Conservation (phyloP, 1,140 invertebrate genomes). For the Leptinotarsa defecta region DNA sequence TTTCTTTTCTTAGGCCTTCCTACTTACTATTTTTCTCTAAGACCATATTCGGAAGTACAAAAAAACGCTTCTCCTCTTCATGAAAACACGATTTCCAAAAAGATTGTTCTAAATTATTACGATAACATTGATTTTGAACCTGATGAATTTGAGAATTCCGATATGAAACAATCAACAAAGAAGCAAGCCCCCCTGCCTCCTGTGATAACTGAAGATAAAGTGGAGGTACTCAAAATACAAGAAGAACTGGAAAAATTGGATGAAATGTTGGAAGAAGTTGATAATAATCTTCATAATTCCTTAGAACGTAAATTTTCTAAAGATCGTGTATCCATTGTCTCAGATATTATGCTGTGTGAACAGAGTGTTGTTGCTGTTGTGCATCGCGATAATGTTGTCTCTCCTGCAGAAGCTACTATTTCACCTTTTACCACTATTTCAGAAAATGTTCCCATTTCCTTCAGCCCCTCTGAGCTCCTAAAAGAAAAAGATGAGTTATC, state of each 20-base stretch:
- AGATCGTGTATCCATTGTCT: constrained; percentile 37
- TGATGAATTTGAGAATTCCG: constrained; percentile 16
- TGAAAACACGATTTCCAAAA: not conserved
- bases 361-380: constrained; percentile 45
- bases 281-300: constrained; percentile 18
- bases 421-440: not conserved
- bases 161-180: constrained; percentile 28
- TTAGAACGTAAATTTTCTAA: constrained; percentile 39
- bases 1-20: constrained; percentile 42
- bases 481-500: not conserved
- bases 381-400: constrained; percentile 40
- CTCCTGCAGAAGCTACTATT: constrained; percentile 12
- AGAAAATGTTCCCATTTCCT: not conserved
- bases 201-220: constrained; percentile 26
- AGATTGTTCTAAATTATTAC: constrained; percentile 28
- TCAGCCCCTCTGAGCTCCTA: not conserved
- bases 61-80: constrained; percentile 13
- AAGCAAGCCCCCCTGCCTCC: constrained; percentile 28
- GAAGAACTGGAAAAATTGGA: constrained; percentile 40
- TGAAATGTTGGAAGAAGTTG: constrained; percentile 42
- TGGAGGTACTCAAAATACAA: constrained; percentile 29
- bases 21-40: constrained; percentile 45
- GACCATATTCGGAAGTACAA: constrained; percentile 25
- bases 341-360: constrained; percentile 34
- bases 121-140: constrained; percentile 35